Conservation (phyloP, 2,113 vertebrate genomes). For the Turdus rufiventris region DNA sequence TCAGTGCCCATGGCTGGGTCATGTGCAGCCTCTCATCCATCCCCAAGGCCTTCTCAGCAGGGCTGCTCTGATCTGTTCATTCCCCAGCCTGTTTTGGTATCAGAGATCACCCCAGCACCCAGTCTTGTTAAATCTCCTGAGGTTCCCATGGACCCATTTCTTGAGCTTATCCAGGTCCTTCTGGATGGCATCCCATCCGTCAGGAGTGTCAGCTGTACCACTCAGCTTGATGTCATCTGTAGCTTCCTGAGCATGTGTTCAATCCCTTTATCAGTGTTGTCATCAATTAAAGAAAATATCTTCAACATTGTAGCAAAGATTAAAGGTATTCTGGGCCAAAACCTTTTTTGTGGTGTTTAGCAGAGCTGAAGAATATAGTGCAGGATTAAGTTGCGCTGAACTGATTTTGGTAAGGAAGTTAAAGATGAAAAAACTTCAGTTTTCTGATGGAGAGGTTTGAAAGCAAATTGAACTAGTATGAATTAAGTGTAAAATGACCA, state of each 20-base stretch:
- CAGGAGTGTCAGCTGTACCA: not conserved
- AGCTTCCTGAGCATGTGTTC: not conserved
- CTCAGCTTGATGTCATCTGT: not conserved
- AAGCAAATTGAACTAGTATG: not conserved
- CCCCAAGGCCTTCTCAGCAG: too few species aligned
- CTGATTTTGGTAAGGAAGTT: not conserved
- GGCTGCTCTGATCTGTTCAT: not conserved
- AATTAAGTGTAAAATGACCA: not conserved
- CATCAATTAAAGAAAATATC: not conserved
- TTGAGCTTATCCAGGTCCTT: not conserved
- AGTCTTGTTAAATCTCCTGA: not conserved
- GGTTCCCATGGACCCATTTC: not conserved
- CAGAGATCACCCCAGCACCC: rapidly evolving
- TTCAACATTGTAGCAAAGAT: not conserved
- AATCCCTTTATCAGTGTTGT: not conserved
- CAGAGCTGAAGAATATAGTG: not conserved
- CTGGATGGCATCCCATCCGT: not conserved
- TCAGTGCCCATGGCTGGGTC: not conserved
- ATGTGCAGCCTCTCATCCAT: not conserved
- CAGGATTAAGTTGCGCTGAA: not conserved
- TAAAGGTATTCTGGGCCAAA: not conserved
- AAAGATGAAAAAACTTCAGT: not conserved
- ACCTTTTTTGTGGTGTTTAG: not conserved
- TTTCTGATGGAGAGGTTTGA: not conserved
- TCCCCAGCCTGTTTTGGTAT: not conserved